Percentiles rank a stretch among this genome's conserved stretches.
Evolutionary conservation across 1,140 invertebrate species (phyloP).

Genomic region (Papilio dardanus): DNA sequence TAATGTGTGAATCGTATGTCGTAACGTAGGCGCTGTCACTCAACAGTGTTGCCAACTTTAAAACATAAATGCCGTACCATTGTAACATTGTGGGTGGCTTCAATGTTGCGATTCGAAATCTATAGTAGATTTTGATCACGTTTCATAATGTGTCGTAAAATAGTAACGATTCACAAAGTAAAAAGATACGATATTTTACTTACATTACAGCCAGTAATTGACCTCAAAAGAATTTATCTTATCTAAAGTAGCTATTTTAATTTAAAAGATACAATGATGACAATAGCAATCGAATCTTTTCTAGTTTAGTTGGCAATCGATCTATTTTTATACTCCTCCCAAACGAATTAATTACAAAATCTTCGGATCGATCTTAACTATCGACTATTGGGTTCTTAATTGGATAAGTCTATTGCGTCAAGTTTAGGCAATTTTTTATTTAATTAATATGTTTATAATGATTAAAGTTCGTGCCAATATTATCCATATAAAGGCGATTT

Average conservation of each 20-base stretch:
- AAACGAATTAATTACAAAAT: not conserved
- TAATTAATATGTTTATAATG: not conserved
- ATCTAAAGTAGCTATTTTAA: too few species aligned
- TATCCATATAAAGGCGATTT: too few species aligned
- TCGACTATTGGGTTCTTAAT: not conserved
- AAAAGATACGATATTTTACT: not conserved
- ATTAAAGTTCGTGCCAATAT: too few species aligned
- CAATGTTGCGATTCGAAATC: not conserved
- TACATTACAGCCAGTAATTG: not conserved
- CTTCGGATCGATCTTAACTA: not conserved
- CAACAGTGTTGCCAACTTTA: not conserved
- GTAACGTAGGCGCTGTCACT: conserved; percentile 4
- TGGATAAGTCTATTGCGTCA: not conserved
- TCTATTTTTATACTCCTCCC: not conserved
- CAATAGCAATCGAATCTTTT: not conserved
- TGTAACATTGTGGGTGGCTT: conserved; percentile 4
- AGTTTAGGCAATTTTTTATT: not conserved
- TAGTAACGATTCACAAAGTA: not conserved
- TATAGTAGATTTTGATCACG: not conserved
- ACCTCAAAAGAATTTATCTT: too few species aligned
- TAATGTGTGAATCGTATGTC: conserved; percentile 14
- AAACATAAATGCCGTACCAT: not conserved
- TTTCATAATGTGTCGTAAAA: not conserved
- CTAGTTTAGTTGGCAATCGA: not conserved
- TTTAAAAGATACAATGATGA: too few species aligned